Evolutionary conservation across 2,888 invertebrate species (phyloP).

Genomic region (Aleiodes alternator): DNA sequence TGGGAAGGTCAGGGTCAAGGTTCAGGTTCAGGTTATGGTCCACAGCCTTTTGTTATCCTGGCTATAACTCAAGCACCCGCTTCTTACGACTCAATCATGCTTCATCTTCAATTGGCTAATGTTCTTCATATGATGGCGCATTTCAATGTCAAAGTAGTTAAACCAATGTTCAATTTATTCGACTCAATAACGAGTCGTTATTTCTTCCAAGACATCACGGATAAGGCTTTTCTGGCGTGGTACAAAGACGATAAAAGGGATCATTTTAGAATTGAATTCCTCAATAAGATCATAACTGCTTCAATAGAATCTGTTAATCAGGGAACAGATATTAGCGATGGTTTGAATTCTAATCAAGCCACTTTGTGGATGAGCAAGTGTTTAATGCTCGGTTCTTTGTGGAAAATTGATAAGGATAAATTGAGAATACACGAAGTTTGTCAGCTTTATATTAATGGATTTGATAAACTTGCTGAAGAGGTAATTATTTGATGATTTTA

Average conservation of each 20-base stretch:
- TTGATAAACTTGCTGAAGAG: conserved; percentile 80
- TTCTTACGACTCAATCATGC: conserved; percentile 85
- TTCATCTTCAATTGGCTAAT: conserved; percentile 88
- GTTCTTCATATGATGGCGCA: conserved; percentile 87
- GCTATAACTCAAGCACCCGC: conserved; percentile 86
- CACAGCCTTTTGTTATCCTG: conserved; percentile 85
- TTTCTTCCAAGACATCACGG: conserved; percentile 71
- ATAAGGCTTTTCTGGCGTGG: conserved; percentile 67
- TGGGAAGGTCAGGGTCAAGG: conserved; percentile 78
- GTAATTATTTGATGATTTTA: conserved; percentile 67
- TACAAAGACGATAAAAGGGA: conserved; percentile 81
- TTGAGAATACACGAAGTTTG: conserved; percentile 87
- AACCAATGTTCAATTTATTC: conserved; percentile 85
- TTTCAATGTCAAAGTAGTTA: conserved; percentile 85
- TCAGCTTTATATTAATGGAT: conserved; percentile 79
- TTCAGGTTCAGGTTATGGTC: conserved; percentile 72
- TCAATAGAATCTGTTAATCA: conserved; percentile 85
- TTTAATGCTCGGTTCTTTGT: conserved; percentile 83
- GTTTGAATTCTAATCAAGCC: conserved; percentile 76
- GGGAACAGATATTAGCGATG: conserved; percentile 76
- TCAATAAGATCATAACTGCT: conserved; percentile 84
- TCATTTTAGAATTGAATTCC: conserved; percentile 83
- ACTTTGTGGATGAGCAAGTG: conserved; percentile 85
- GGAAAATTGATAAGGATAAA: conserved; percentile 84
- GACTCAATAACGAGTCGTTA: conserved; percentile 79